Conservation (phyloP, 37 sponge, comb jelly and placozoan species). For the Theonella swinhoei region DNA sequence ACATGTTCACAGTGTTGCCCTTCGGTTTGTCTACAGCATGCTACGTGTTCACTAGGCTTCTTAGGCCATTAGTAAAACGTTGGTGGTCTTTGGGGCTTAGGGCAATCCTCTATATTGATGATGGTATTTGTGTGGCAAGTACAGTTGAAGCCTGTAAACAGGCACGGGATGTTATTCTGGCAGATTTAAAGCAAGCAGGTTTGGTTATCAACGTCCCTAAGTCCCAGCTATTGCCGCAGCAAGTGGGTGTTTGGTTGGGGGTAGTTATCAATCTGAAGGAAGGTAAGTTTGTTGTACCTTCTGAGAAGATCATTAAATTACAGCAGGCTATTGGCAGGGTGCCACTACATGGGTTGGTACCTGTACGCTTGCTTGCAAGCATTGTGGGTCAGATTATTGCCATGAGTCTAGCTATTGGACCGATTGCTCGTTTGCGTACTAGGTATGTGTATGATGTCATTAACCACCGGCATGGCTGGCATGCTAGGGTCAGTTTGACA, state of each 20-base stretch:
- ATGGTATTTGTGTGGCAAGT: slow-evolving; percentile 40
- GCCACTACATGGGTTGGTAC: neutral
- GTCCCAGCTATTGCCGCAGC: slow-evolving; percentile 3
- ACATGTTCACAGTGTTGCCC: slow-evolving; percentile 38
- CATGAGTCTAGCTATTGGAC: neutral
- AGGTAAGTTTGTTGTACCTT: slow-evolving; percentile 22
- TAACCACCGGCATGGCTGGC: too few relatives aligned
- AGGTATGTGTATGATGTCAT: neutral
- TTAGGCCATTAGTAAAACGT: slow-evolving; percentile 22
- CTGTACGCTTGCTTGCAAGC: neutral
- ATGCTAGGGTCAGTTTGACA: too few relatives aligned
- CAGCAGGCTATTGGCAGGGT: neutral
- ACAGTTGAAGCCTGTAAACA: neutral
- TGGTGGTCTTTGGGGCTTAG: slow-evolving; percentile 27
- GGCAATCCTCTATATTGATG: slow-evolving; percentile 36
- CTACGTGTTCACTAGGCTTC: slow-evolving; percentile 43
- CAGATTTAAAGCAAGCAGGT: slow-evolving; percentile 9
- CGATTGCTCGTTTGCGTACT: neutral
- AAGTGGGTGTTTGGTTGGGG: slow-evolving; percentile 13
- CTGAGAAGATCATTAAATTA: neutral
- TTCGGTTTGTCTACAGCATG: slow-evolving; percentile 57
- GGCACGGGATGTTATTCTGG: neutral
- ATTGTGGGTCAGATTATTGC: neutral
- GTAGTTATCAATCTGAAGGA: slow-evolving; percentile 15
- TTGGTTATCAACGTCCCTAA: slow-evolving; percentile 13